Base-by-base conservation (phyloP, 2,797 vertebrate genomes). In the Margarornis squamiger region DNA sequence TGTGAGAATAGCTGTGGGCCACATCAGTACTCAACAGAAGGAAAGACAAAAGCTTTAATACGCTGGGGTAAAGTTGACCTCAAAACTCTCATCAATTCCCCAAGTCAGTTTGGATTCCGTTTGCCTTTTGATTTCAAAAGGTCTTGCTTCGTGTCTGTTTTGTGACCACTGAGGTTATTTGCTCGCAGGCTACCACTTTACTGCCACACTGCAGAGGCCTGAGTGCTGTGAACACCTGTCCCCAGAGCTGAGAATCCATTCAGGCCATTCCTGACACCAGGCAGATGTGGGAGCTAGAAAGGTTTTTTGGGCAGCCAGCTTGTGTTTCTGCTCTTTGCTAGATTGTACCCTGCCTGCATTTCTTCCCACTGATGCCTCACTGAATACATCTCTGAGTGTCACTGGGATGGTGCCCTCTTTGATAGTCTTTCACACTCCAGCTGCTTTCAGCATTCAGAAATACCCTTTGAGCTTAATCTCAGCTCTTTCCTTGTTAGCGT, bases 41-140 rank as follows among this genome's bases (percentile, higher is more conserved):
- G 29, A 76, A 73, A 84, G 43, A 73, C 46, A 59, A 89, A 95
- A 87, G 9, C 55, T n/a, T 78, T 66, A 67, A 93, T 57, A 32
- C 67, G 94, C 80, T 82, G 22, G 77, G 34, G 38, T 76, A 27
- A 92, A 76, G 9, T 39, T 95, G 88, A 93, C 74, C 80, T 92
- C 92, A 87, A 94, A 94, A 48, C 45, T 84, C 59, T 63, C 29
- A 21, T 34, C 18, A 91, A 43, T 68, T 89, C 67, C 63, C 41
- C 32, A 61, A 48, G n/a, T 77, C 61, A 89, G 70, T 90, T 58
- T 79, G 55, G 52, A 78, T 92, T 92, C 68, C 85, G n/a, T 73
- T 92, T 90, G 48, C 66, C 74, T 87, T 94, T 86, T 54, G 29
- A 77, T 70, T 94, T 93, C 57, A 19, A 18, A 88, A 48, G 63